phyloP scores from a whole-genome alignment of 1,140 invertebrate species.

The Paralvinella palmiformis region DNA sequence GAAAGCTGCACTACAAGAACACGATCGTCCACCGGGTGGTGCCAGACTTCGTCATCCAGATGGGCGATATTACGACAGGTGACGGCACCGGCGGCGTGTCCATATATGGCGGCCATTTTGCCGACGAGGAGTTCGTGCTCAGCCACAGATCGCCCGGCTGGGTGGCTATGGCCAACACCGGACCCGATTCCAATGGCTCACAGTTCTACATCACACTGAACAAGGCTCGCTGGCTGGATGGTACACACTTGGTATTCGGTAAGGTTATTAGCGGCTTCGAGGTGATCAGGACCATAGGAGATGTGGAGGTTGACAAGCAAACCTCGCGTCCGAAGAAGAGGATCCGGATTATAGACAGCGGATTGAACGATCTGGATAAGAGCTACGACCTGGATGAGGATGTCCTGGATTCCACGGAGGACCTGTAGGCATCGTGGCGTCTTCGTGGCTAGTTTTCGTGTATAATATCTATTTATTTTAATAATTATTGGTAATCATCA shows the following conservation, averaged over 20 bases:
- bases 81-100: slow-evolving; percentile 49
- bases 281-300: slow-evolving; percentile 13
- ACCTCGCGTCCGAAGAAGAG: slow-evolving; percentile 19
- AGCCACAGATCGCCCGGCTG: slow-evolving; percentile 83
- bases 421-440: slow-evolving; percentile 13
- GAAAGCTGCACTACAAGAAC: slow-evolving; percentile 36
- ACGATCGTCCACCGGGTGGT: slow-evolving; percentile 46
- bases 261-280: slow-evolving; percentile 59
- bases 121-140: slow-evolving; percentile 95
- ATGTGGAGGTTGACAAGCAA: slow-evolving; percentile 20
- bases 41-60: slow-evolving; percentile 51
- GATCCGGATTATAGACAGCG: slow-evolving; percentile 29
- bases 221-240: slow-evolving; percentile 87
- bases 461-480: no score
- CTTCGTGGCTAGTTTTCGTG: no score
- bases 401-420: slow-evolving; percentile 2
- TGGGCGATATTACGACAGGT: slow-evolving; percentile 48
- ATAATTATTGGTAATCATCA: no score
- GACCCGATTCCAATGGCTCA: slow-evolving; percentile 44
- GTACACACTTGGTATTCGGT: slow-evolving; percentile 88
- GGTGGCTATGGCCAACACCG: slow-evolving; percentile 86
- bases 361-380: slow-evolving; percentile 26
- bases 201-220: slow-evolving; percentile 70
- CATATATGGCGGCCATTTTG: slow-evolving; percentile 89
- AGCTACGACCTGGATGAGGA: slow-evolving; percentile 17